Conservation (phyloP, 2,888 invertebrate genomes). For the Liopterus haemorrhoidalis region DNA sequence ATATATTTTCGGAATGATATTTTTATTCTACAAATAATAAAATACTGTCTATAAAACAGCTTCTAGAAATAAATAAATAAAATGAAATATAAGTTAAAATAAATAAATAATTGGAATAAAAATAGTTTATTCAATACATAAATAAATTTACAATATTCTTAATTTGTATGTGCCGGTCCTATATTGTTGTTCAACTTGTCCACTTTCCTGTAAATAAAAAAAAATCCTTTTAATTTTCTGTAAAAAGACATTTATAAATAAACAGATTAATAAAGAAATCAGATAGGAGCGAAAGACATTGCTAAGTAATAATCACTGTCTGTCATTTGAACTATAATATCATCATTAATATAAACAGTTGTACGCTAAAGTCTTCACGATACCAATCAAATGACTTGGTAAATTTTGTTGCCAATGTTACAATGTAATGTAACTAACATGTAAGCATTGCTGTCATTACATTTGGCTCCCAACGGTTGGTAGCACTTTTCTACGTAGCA, state of each 20-base stretch:
- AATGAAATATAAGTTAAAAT: too few species aligned
- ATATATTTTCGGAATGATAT: neutral
- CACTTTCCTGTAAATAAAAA: neutral
- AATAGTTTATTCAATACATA: too few species aligned
- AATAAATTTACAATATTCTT: conserved; percentile 1
- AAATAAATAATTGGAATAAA: too few species aligned
- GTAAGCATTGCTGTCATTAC: neutral
- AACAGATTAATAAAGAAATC: too few species aligned
- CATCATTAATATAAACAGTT: neutral
- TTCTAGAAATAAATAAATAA: too few species aligned
- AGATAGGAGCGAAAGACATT: conserved; percentile 20
- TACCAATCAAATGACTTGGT: neutral
- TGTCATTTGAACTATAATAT: neutral
- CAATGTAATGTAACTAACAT: neutral
- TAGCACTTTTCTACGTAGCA: neutral
- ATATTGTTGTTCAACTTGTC: neutral
- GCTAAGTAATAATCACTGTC: conserved; percentile 11
- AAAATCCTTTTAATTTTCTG: neutral
- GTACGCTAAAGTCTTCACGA: neutral
- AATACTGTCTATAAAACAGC: neutral
- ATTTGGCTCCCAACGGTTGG: neutral
- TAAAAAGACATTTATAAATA: neutral
- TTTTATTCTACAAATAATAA: neutral
- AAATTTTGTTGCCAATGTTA: neutral
- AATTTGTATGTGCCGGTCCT: neutral